phyloP scores from a whole-genome alignment of 1,140 invertebrate species.

The Chironomus striatipennis region DNA sequence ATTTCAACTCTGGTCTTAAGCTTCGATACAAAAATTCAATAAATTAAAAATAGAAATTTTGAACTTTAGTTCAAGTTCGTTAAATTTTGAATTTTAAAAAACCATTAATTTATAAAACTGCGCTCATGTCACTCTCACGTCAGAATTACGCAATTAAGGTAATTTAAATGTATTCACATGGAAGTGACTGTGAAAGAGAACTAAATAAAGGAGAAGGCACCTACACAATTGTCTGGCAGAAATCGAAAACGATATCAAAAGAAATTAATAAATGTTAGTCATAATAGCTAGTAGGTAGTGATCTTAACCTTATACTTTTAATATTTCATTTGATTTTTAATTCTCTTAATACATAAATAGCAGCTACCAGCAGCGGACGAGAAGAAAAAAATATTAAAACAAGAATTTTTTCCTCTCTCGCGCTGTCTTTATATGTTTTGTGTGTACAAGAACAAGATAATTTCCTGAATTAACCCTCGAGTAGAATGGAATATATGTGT shows the following conservation, averaged over 20 bases:
- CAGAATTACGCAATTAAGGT: too few species aligned
- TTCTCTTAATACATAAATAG: background rate
- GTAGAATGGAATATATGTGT: background rate
- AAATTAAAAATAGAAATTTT: too few species aligned
- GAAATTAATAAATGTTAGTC: constrained; percentile 3
- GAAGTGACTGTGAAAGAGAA: too few species aligned
- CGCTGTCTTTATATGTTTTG: background rate
- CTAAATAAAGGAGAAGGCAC: background rate
- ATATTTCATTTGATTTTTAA: background rate
- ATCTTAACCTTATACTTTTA: background rate
- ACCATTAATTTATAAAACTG: too few species aligned
- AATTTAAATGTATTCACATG: too few species aligned
- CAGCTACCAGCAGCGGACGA: background rate
- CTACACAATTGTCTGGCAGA: background rate
- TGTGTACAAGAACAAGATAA: background rate
- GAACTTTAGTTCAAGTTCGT: too few species aligned
- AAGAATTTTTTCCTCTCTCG: background rate
- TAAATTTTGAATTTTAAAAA: too few species aligned
- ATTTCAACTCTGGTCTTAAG: too few species aligned
- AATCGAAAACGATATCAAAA: constrained; percentile 9
- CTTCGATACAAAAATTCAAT: too few species aligned
- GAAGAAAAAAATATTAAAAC: too few species aligned
- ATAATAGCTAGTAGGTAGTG: constrained; percentile 1
- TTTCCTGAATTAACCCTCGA: background rate
- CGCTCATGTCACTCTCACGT: too few species aligned